A percentile compares a stretch with the other conserved stretches of the same genome.
Evolutionary conservation across 2,113 vertebrate species (phyloP).

Genomic region (Meles meles): DNA sequence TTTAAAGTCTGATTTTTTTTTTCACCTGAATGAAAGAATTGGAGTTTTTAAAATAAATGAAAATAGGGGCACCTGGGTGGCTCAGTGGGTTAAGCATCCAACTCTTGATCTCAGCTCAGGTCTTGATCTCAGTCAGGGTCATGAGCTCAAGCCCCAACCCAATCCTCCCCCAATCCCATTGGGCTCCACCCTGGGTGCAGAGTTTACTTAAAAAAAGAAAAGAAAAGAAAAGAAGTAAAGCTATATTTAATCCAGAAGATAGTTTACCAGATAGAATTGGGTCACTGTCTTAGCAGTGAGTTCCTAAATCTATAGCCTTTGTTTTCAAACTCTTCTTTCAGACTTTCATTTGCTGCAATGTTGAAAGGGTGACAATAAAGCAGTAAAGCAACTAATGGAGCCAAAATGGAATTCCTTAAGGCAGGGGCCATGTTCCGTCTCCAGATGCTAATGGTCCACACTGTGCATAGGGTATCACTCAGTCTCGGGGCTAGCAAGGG

Average conservation of each 20-base stretch:
- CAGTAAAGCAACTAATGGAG: neutral
- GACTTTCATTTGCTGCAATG: neutral
- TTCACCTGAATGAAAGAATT: conserved; percentile 1
- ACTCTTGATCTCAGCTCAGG: neutral
- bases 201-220: neutral
- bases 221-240: neutral
- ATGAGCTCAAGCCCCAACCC: neutral
- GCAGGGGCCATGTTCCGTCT: neutral
- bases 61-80: neutral
- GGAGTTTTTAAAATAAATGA: neutral
- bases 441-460: neutral
- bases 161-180: no score
- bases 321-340: neutral
- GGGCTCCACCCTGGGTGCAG: neutral
- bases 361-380: neutral
- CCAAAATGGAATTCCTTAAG: neutral
- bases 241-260: neutral
- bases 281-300: neutral
- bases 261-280: neutral
- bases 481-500: neutral
- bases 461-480: neutral
- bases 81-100: neutral
- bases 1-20: neutral
- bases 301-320: neutral
- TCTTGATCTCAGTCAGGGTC: neutral